Percentiles rank a stretch among this genome's conserved stretches.
These are phyloP conservation scores for Leuciscus idus DNA, from an alignment of 2,113 vertebrate genomes.

Conservation along the genomic window DNA sequence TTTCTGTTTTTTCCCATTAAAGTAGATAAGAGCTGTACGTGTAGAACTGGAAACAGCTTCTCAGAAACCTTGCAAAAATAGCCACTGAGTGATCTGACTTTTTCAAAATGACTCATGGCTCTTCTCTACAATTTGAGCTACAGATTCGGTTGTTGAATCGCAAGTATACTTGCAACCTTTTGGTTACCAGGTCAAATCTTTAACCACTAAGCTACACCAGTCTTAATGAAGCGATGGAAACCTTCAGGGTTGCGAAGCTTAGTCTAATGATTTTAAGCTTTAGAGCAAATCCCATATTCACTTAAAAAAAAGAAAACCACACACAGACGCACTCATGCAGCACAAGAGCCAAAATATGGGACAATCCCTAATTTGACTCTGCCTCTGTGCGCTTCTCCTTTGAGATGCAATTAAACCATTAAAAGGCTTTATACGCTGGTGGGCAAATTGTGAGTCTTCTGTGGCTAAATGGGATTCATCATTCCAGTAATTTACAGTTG, in stretches of 20 bases:
- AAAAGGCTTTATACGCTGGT: conserved; percentile 78
- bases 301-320: conserved; percentile 33
- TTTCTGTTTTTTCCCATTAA: neutral
- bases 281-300: conserved; percentile 39
- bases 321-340: conserved; percentile 31
- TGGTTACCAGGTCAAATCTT: neutral
- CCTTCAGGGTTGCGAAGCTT: conserved; percentile 14
- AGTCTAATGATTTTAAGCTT: conserved; percentile 37
- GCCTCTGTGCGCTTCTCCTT: conserved; percentile 71
- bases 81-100: neutral
- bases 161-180: neutral
- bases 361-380: conserved; percentile 81
- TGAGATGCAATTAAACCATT: conserved; percentile 83
- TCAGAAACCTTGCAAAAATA: neutral
- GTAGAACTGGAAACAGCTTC: neutral
- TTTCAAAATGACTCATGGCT: neutral
- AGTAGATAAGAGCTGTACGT: neutral
- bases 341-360: conserved; percentile 72
- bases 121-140: neutral
- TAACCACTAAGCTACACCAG: neutral
- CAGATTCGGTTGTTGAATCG: neutral
- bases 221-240: neutral
- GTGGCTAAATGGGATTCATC: conserved; percentile 80
- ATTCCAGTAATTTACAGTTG: conserved; percentile 78
- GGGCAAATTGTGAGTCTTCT: conserved; percentile 79